A percentile compares a stretch with the other conserved stretches of the same genome.
These are phyloP conservation scores for Graphium colonna DNA, from an alignment of 2,888 invertebrate genomes.

Conservation along the genomic window DNA sequence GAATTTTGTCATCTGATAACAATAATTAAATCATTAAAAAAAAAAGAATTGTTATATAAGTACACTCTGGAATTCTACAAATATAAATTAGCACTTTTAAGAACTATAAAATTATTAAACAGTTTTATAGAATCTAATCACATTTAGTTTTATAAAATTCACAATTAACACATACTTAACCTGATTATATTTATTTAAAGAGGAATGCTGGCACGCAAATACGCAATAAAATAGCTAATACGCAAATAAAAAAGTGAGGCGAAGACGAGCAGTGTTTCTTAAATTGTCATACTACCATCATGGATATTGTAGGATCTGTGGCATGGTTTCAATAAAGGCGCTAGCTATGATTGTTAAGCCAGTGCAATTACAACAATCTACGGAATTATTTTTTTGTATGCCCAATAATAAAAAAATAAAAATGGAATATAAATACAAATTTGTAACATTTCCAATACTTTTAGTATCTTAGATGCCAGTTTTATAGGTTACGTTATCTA, in stretches of 20 bases:
- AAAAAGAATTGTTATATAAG: constrained; percentile 22
- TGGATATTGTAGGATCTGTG: constrained; percentile 34
- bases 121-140: constrained; percentile 62
- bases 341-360: constrained; percentile 20
- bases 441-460: constrained; percentile 77
- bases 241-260: constrained; percentile 33
- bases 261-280: constrained; percentile 33
- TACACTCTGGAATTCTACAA: constrained; percentile 32
- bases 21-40: constrained; percentile 26
- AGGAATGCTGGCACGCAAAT: too few species aligned
- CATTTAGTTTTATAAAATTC: constrained; percentile 48
- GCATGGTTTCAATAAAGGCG: constrained; percentile 25
- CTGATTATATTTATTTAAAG: constrained; percentile 40
- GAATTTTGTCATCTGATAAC: constrained; percentile 34
- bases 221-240: constrained; percentile 41
- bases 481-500: constrained; percentile 60
- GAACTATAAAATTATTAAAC: constrained; percentile 61
- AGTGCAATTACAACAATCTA: constrained; percentile 25
- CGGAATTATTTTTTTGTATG: constrained; percentile 32
- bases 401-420: too few species aligned
- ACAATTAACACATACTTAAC: constrained; percentile 53
- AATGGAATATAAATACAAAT: constrained; percentile 66
- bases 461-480: constrained; percentile 71
- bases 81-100: constrained; percentile 35
- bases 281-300: constrained; percentile 23